Base-by-base conservation (phyloP, 2,888 invertebrate species). In the Dasypogon diadema region DNA sequence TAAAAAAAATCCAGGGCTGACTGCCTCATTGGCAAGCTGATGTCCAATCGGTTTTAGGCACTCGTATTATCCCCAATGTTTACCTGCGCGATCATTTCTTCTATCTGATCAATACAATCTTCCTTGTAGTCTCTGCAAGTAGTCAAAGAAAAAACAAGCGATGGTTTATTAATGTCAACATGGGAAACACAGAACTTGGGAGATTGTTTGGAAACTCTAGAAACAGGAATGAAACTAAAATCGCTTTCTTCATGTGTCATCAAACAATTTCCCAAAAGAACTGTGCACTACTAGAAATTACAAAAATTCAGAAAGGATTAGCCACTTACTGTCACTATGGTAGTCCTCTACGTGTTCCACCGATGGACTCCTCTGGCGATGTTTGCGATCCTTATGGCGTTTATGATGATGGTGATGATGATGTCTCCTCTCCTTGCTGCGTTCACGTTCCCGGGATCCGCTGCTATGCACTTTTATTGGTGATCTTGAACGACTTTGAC, bases 311-410 rank as follows among this genome's bases (percentile, higher is more conserved):
- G 30, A 73, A 24, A 54, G 26, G 68, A 46, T 1, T 56, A 21
- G 55, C n/a, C 14, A 86, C 85, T 85, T 83, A 86, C 86, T 86
- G 37, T 86, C 86, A n/a, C 85, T 85, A 77, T 86, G 84, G 60
- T 84, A 83, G 65, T 84, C 84, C 76, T 84, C 82, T 16, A 84
- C 82, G 72, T 30, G 37, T 12, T 63, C 34, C 2, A 21, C 26
- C 2, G 48, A 48, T 34, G 30, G 48, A 8, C 48, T 72, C 30
- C 60, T 54, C 34, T 79, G 81, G 16, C 81, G 81, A n/a, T 80
- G 80, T 51, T 82, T 81, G 42, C 81, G 83, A 42, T 85, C 83
- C 79, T 84, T 85, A 68, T 85, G 84, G 18, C 83, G 81, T 76
- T 83, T 84, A 55, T 84, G 84, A 58, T 79, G 79, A 54, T 81